phyloP scores from a whole-genome alignment of 2,113 vertebrate genomes.

The Pterocles burchelli region DNA sequence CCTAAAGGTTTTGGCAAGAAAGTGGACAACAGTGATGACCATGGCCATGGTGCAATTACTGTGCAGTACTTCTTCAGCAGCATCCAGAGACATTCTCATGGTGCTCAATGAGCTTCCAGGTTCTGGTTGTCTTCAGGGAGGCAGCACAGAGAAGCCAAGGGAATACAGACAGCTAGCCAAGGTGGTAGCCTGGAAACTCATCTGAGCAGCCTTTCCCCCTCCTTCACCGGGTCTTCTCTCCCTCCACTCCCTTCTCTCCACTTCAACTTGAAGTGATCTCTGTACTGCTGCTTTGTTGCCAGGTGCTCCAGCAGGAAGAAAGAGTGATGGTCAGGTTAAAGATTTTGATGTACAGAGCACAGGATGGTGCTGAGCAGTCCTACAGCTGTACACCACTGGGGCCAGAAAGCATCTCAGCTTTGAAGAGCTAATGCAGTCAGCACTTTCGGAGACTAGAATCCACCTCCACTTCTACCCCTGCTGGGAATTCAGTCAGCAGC shows the following conservation, averaged over 20 bases:
- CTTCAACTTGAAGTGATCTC: no score
- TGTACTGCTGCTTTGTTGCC: background rate
- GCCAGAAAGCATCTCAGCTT: background rate
- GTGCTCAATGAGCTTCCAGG: background rate
- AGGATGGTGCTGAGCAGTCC: background rate
- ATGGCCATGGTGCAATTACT: rapidly evolving
- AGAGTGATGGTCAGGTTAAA: background rate
- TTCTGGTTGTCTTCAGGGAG: background rate
- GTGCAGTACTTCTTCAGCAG: background rate
- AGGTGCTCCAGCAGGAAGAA: background rate
- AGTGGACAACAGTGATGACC: no score
- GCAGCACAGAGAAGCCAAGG: background rate
- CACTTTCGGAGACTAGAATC: background rate
- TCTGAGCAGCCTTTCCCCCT: background rate
- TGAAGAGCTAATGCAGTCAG: background rate
- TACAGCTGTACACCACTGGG: background rate
- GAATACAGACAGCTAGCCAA: background rate
- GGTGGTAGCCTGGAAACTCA: background rate
- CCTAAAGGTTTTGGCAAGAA: background rate
- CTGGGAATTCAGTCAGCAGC: background rate
- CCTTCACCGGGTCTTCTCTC: background rate
- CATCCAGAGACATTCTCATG: rapidly evolving
- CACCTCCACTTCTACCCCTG: no score
- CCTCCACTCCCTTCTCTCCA: no score
- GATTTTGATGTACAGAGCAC: background rate